phyloP scores from a whole-genome alignment of 2,888 invertebrate species.

The Dryobota labecula region DNA sequence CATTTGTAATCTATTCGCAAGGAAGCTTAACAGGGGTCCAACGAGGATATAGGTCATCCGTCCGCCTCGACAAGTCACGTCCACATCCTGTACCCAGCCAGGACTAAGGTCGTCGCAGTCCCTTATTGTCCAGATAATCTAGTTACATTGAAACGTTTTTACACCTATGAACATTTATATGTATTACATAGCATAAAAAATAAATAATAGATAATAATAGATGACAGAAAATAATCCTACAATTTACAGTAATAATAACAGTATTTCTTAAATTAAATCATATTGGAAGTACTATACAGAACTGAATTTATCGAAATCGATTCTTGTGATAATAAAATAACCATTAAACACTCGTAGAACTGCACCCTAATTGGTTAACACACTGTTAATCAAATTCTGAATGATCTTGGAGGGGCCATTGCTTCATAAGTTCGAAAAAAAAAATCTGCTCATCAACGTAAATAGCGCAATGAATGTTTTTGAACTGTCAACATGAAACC shows the following conservation, averaged over 20 bases:
- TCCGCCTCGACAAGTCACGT: conserved; percentile 41
- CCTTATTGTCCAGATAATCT: conserved; percentile 45
- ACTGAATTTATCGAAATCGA: neutral
- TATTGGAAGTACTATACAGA: neutral
- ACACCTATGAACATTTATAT: conserved; percentile 1
- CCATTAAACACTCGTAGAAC: conserved; percentile 17
- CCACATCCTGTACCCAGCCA: conserved; percentile 23
- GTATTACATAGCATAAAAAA: too few relatives aligned
- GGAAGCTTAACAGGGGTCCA: conserved; percentile 50
- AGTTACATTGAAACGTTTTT: conserved; percentile 27
- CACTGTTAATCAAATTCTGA: too few relatives aligned
- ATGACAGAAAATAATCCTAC: neutral
- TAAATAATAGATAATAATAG: too few relatives aligned
- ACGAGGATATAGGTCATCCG: conserved; percentile 46
- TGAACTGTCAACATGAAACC: too few relatives aligned
- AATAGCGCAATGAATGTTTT: too few relatives aligned
- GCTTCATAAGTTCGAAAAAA: too few relatives aligned
- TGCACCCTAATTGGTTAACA: too few relatives aligned
- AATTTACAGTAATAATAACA: neutral
- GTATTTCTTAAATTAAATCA: neutral
- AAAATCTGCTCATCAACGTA: too few relatives aligned
- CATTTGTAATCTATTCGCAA: conserved; percentile 56
- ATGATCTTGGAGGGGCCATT: too few relatives aligned
- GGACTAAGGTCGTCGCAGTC: conserved; percentile 17
- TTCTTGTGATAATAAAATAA: conserved; percentile 1